Conservation (phyloP, 2,113 vertebrate genomes). For the Sprattus sprattus region DNA sequence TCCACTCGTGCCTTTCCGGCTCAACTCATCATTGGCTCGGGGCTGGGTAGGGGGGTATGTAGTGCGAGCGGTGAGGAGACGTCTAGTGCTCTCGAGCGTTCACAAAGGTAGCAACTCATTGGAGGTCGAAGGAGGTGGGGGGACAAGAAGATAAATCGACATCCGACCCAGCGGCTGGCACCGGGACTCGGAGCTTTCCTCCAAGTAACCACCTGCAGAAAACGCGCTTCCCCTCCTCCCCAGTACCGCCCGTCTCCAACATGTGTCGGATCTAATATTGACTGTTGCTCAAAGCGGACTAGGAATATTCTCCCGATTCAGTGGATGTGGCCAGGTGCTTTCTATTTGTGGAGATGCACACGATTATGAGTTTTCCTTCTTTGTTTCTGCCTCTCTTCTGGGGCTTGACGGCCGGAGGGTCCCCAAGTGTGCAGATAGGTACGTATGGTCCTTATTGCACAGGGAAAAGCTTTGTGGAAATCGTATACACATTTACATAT, state of each 20-base stretch:
- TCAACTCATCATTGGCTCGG: slow-evolving; percentile 65
- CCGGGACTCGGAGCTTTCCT: slow-evolving; percentile 39
- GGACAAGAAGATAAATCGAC: slow-evolving; percentile 55
- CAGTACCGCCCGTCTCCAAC: slow-evolving; percentile 43
- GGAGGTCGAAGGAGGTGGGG: slow-evolving; percentile 62
- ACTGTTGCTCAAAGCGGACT: slow-evolving; percentile 52
- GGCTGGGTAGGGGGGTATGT: slow-evolving; percentile 74
- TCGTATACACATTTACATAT: neutral
- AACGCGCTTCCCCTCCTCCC: slow-evolving; percentile 36
- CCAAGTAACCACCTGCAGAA: slow-evolving; percentile 56
- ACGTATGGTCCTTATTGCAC: slow-evolving; percentile 58
- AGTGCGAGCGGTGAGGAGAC: slow-evolving; percentile 56
- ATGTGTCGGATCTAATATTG: slow-evolving; percentile 82
- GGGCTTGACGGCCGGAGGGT: slow-evolving; percentile 86
- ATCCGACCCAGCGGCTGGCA: slow-evolving; percentile 63
- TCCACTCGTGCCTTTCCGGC: slow-evolving; percentile 52
- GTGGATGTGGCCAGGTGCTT: slow-evolving; percentile 78
- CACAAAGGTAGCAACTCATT: slow-evolving; percentile 71
- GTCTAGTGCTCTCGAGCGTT: slow-evolving; percentile 66
- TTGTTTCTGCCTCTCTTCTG: slow-evolving; percentile 84
- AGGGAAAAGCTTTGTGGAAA: neutral
- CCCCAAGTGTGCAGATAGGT: slow-evolving; percentile 96
- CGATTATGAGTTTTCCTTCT: slow-evolving; percentile 87
- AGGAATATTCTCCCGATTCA: slow-evolving; percentile 61
- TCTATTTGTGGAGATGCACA: slow-evolving; percentile 87